phyloP scores from a whole-genome alignment of 2,113 vertebrate genomes.

The Caranx ignobilis region DNA sequence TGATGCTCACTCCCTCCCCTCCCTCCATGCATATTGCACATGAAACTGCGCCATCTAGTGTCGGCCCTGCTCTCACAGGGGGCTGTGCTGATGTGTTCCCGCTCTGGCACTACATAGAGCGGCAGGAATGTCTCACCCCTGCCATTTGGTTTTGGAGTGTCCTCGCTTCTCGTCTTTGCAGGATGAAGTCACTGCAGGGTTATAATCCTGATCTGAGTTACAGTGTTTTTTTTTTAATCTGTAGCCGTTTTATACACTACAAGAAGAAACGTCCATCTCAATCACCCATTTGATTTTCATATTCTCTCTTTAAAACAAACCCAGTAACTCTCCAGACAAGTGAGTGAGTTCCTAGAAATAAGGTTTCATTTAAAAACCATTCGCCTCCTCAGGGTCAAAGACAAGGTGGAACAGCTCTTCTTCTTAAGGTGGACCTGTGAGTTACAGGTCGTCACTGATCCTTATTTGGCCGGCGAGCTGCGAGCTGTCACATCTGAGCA shows the following conservation, averaged over 20 bases:
- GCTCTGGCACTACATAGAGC: constrained; percentile 33
- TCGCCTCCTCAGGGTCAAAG: neutral
- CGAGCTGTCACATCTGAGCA: constrained; percentile 51
- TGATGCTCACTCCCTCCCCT: constrained; percentile 10
- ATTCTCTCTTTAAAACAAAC: constrained; percentile 3
- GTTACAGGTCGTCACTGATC: constrained; percentile 43
- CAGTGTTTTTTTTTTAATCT: constrained; percentile 12
- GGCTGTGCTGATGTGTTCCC: neutral
- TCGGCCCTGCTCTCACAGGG: neutral
- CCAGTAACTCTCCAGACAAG: constrained; percentile 11
- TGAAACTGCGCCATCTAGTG: constrained; percentile 85
- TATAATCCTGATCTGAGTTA: constrained; percentile 19
- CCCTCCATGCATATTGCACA: constrained; percentile 59
- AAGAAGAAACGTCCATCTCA: neutral
- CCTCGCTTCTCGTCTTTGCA: constrained; percentile 38
- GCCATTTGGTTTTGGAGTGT: constrained; percentile 52
- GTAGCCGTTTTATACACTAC: constrained; percentile 4
- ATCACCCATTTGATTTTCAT: constrained; percentile 17
- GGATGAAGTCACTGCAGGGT: constrained; percentile 46
- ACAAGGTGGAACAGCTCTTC: neutral
- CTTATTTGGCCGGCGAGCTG: constrained; percentile 49
- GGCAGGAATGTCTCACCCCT: constrained; percentile 47
- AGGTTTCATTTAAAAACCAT: neutral
- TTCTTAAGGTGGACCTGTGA: neutral
- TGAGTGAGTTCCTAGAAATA: neutral